Conservation (phyloP, 2,888 invertebrate species). For the Caenorhabditis sulstoni region DNA sequence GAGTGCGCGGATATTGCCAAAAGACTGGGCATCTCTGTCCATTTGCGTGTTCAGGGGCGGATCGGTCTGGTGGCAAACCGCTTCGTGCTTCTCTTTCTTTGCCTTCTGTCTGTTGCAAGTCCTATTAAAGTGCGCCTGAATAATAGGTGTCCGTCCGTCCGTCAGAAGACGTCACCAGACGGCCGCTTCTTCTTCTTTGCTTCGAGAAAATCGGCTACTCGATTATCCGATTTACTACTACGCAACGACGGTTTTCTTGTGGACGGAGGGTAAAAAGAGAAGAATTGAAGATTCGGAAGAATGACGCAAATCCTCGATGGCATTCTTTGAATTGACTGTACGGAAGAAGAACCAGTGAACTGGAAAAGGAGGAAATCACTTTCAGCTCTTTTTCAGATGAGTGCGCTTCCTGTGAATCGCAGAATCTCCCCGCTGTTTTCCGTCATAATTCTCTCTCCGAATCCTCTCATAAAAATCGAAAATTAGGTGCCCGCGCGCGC, state of each 20-base stretch:
- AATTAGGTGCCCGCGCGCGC: constrained; percentile 24
- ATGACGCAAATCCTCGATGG: constrained; percentile 46
- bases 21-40: not conserved
- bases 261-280: constrained; percentile 24
- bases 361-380: not conserved
- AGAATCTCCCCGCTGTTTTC: not conserved
- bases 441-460: not conserved
- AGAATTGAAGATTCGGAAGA: constrained; percentile 6
- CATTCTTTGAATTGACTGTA: constrained; percentile 35
- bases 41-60: constrained; percentile 30
- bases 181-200: constrained; percentile 15
- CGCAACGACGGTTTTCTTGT: constrained; percentile 15
- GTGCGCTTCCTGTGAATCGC: too few species aligned
- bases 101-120: constrained; percentile 34
- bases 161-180: constrained; percentile 27
- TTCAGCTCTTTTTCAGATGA: too few species aligned
- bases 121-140: constrained; percentile 56
- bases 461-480: constrained; percentile 28
- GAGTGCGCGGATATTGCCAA: too few species aligned
- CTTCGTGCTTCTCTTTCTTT: constrained; percentile 20
- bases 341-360: constrained; percentile 6
- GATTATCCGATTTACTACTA: constrained; percentile 55
- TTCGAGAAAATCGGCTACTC: constrained; percentile 42
- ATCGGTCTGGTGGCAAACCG: constrained; percentile 44
- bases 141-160: constrained; percentile 53